These are phyloP conservation scores for Campaea margaritaria DNA, from an alignment of 2,888 invertebrate species.

Conservation along the genomic window DNA sequence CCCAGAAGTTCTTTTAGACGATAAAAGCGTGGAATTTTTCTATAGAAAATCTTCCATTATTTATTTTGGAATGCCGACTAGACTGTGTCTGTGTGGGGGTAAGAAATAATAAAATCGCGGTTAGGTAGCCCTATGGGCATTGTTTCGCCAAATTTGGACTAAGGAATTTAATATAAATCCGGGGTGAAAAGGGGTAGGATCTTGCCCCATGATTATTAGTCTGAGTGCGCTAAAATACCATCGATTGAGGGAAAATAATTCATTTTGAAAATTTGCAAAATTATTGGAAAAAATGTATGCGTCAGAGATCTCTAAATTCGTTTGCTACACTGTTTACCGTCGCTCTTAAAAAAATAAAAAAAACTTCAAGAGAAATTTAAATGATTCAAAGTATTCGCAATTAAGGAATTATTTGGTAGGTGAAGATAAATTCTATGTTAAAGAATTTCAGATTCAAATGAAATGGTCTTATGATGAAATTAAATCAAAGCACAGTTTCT, in stretches of 20 bases:
- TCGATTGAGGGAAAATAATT: constrained; percentile 24
- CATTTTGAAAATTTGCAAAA: too few species aligned
- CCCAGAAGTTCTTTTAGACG: not conserved
- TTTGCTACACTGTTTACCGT: too few species aligned
- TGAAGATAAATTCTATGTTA: too few species aligned
- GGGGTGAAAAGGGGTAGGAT: constrained; percentile 76
- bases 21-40: not conserved
- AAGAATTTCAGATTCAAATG: too few species aligned
- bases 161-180: constrained; percentile 84
- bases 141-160: constrained; percentile 78
- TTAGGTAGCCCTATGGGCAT: constrained; percentile 65
- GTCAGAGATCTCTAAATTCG: too few species aligned
- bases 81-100: constrained; percentile 38
- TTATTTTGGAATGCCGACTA: constrained; percentile 23
- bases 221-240: constrained; percentile 55
- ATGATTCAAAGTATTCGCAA: too few species aligned
- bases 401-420: too few species aligned
- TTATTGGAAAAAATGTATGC: not conserved
- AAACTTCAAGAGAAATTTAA: too few species aligned
- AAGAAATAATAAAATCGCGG: constrained; percentile 72
- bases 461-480: too few species aligned
- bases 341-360: too few species aligned
- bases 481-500: too few species aligned
- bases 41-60: constrained; percentile 7
- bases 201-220: constrained; percentile 73